A percentile compares a stretch with the other conserved stretches of the same genome.
Conservation (phyloP, 2,888 invertebrate species). For the Synergus umbraculus region DNA sequence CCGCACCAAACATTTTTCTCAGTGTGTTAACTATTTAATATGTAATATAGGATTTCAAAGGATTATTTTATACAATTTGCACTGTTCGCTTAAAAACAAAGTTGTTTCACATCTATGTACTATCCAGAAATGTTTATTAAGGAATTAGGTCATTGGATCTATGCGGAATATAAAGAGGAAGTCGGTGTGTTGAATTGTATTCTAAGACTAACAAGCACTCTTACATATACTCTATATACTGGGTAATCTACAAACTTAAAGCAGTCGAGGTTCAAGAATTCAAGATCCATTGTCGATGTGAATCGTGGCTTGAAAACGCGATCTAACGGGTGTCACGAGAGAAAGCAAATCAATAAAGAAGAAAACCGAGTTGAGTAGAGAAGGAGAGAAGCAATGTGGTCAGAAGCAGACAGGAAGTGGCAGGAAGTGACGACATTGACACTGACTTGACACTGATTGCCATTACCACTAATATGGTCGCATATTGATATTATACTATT, state of each 20-base stretch:
- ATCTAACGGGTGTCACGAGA: conserved; percentile 43
- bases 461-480: not conserved
- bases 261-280: not conserved
- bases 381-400: conserved; percentile 48
- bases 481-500: conserved; percentile 47
- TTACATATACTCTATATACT: no score
- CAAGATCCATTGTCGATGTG: not conserved
- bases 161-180: not conserved
- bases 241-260: not conserved
- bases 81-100: no score
- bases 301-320: conserved; percentile 17
- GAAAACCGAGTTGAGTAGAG: not conserved
- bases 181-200: no score
- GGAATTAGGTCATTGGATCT: not conserved
- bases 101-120: no score
- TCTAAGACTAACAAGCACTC: no score
- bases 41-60: no score
- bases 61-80: no score
- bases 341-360: conserved; percentile 46
- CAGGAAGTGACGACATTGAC: conserved; percentile 72
- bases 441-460: conserved; percentile 44
- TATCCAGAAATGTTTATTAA: not conserved
- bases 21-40: no score
- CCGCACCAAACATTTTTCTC: no score
- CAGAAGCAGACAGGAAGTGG: conserved; percentile 67